A percentile compares a stretch with the other conserved stretches of the same genome.
These are phyloP conservation scores for Microtus oregoni DNA, from an alignment of 2,113 vertebrate genomes.

Conservation along the genomic window DNA sequence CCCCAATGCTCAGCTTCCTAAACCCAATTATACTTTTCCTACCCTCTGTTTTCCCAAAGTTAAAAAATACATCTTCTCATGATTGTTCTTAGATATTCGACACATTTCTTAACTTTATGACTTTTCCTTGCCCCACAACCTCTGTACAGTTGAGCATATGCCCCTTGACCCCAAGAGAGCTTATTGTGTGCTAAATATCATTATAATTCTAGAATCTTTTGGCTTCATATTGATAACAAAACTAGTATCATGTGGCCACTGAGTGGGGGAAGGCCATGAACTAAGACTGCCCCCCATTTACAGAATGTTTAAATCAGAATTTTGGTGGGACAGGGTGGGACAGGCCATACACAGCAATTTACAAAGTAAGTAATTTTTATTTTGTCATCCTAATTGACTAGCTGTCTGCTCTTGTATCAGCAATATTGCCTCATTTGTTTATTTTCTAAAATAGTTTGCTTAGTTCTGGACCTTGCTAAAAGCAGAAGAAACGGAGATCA, in stretches of 20 bases:
- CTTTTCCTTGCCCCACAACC: neutral
- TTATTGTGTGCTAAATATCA: neutral
- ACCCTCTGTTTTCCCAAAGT: too few species aligned
- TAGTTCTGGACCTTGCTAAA: neutral
- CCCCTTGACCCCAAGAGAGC: too few species aligned
- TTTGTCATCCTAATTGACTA: neutral
- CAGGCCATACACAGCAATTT: neutral
- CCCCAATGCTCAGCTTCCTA: neutral
- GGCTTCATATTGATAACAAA: neutral
- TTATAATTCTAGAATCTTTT: neutral
- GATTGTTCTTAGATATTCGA: neutral
- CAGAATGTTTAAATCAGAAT: neutral
- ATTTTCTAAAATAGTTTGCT: neutral
- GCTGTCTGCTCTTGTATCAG: neutral
- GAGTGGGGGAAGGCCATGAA: neutral
- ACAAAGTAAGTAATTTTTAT: neutral
- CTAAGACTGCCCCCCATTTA: slow-evolving; percentile 7
- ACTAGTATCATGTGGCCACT: neutral
- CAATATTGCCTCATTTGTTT: neutral
- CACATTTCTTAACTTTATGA: neutral
- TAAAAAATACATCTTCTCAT: neutral
- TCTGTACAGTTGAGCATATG: neutral
- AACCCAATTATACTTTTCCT: neutral
- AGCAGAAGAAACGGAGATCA: slow-evolving; percentile 34
- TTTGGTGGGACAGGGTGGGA: too few species aligned